Evolutionary conservation across 2,113 vertebrate genomes (phyloP).

Genomic region (Greenwoodochromis staneri): DNA sequence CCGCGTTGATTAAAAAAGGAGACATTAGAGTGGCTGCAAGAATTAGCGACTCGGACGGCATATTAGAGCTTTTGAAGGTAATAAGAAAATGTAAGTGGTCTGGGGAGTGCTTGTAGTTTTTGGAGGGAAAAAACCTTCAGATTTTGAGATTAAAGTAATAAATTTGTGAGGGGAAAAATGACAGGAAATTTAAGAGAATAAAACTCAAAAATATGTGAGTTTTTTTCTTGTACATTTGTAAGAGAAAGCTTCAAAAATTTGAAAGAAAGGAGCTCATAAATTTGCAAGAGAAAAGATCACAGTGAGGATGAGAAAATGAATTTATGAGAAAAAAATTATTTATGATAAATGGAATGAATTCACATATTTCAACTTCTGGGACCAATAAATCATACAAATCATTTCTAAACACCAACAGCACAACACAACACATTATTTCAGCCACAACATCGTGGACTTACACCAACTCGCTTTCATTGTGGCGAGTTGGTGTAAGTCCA

Average conservation of each 20-base stretch:
- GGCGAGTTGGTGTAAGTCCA: neutral
- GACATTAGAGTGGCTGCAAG: neutral
- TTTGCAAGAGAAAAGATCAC: neutral
- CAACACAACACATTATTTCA: neutral
- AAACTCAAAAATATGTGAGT: neutral
- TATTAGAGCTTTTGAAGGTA: neutral
- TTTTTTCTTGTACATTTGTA: neutral
- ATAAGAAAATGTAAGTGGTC: neutral
- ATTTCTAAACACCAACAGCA: rapidly evolving
- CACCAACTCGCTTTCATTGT: neutral
- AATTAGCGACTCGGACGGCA: neutral
- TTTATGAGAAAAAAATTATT: rapidly evolving
- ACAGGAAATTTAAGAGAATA: neutral
- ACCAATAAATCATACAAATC: neutral
- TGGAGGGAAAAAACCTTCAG: neutral
- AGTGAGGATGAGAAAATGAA: neutral
- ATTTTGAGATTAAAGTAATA: neutral
- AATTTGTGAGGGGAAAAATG: rapidly evolving
- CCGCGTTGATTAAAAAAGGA: neutral
- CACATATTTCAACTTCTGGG: neutral
- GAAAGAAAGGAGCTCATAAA: neutral
- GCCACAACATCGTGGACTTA: neutral
- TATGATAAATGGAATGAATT: neutral
- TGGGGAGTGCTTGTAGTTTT: neutral
- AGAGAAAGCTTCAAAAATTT: rapidly evolving